Base-by-base conservation (phyloP, 2,888 invertebrate species). In the Lepidochitona cinerea region DNA sequence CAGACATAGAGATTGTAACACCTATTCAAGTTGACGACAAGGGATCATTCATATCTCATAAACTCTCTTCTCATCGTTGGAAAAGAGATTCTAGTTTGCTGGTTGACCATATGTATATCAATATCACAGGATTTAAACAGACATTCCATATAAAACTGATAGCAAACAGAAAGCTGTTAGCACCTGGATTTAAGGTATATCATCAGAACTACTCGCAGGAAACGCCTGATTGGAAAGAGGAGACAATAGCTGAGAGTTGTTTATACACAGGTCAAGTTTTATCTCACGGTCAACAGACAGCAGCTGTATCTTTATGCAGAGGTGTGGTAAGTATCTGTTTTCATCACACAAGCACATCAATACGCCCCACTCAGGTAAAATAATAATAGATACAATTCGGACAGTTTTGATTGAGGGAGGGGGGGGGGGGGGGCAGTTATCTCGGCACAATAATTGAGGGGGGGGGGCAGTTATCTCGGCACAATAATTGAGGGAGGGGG, bases 141-240 rank as follows among this genome's bases (percentile, higher is more conserved):
- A 72, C 76, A 12, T 85, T 85, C 74, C 82, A 84, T 26, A 69
- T 85, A 23, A 79, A 84, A 74, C 72, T 85, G 41, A 81, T 79
- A 74, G 79, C 81, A 73, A 84, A 85, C 52, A 75, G 79, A 32
- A 71, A 81, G n/a, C 75, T 85, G 7, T 72, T 85, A 32, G 83
- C 85, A 0, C 83, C 83, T 6, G 85, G 85, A 33, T 85, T 85
- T 71, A 84, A 84, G 73, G 81, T 85, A 37, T 85, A 85, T 74
- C 81, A 78, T 54, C 76, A 83, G 49, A 78, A 82, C 65, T 72
- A 76, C 9, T 54, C 76, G 23, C 68, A 73, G 53, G 66, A 74
- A 26, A 54, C 65, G 32, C 64, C 75, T 0, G 54, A 68, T 18
- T 59, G 64, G 64, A 73, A 68, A 23, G 54, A 54, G 53, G 68